phyloP scores from a whole-genome alignment of 2,888 invertebrate species.

The Leistus spinibarbis region DNA sequence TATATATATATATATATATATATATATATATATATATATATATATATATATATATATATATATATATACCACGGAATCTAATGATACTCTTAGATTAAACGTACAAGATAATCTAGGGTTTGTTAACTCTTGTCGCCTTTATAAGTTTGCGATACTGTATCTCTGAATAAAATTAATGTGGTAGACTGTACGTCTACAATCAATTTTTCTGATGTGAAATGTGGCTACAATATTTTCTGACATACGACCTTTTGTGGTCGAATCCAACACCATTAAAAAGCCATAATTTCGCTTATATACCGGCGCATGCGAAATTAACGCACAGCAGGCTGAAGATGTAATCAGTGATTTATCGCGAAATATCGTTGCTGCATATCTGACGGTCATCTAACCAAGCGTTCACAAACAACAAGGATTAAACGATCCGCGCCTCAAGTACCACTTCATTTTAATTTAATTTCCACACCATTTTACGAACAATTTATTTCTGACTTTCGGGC shows the following conservation, averaged over 20 bases:
- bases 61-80: too few species aligned
- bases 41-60: too few species aligned
- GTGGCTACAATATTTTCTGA: background rate
- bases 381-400: background rate
- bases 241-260: background rate
- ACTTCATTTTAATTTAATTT: slow-evolving; percentile 23
- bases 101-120: too few species aligned
- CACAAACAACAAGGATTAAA: slow-evolving; percentile 3
- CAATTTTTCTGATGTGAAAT: background rate
- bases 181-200: background rate
- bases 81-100: too few species aligned
- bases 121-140: too few species aligned
- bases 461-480: slow-evolving; percentile 24
- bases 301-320: background rate
- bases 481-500: slow-evolving; percentile 8
- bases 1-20: too few species aligned
- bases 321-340: slow-evolving; percentile 1
- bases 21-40: too few species aligned
- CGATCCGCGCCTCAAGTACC: slow-evolving; percentile 11
- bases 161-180: background rate
- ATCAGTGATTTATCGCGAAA: background rate
- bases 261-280: background rate
- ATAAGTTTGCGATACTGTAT: too few species aligned
- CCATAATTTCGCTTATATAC: background rate
- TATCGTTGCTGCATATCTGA: slow-evolving; percentile 6